Base-by-base conservation (phyloP, 1,140 invertebrate genomes). In the Sitodiplosis mosellana region DNA sequence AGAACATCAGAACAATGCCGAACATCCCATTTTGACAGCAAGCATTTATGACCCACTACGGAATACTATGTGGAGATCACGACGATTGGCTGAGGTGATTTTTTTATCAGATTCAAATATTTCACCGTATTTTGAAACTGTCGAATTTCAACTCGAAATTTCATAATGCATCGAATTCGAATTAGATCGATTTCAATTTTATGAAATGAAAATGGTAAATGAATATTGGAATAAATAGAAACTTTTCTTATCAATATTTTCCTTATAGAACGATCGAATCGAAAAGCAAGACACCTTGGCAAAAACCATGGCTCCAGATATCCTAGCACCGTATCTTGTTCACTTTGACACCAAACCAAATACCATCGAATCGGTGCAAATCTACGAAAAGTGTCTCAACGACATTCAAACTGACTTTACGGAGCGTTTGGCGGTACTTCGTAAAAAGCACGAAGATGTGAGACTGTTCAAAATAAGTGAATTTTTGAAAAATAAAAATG, bases 321-420 rank as follows among this genome's bases (percentile, higher is more conserved):
- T 70, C 49, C 54, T 78, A 14, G 62, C 64, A n/a, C 73, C 75
- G 0, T 77, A 76, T 54, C 52, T 78, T 6, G 67, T 69, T 1
- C 59, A 64, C 33, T 57, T 71, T 20, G 68, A 69, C n/a, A 58
- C 68, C 52, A 62, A 66, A 33, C 46, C 59, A 2, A 60, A 54
- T 5, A 47, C 27, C 20, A 51, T 59, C 2, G 56, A 72, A 55
- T 70, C 72, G 0, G 21, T 54, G 15, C 48, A 59, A 11, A 53
- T 70, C 1, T 64, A 60, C 49, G 54, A 72, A 2, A 56, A 65
- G 6, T 77, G 75, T 41, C 52, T 77, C 0, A 58, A 60, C n/a
- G 74, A 78, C 48, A 69, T 74, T 19, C 75, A 74, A 53, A 53
- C 67, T 2, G 53, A 60, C 2, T 54, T 69, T n/a, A 50, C 73